Conservation (phyloP, 2,888 invertebrate genomes). For the Catocala nupta region DNA sequence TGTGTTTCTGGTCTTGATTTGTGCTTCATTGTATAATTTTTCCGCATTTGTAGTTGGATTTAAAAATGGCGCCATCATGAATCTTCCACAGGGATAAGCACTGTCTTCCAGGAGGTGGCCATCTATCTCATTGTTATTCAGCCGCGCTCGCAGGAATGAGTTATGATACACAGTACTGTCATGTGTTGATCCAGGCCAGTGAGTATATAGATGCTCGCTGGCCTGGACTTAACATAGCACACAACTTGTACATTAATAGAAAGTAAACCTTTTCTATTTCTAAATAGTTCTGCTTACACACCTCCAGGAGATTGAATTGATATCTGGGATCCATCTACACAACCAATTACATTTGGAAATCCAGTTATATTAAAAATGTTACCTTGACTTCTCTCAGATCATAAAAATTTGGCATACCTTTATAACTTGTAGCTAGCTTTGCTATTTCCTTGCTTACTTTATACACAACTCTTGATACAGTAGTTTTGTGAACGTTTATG, state of each 20-base stretch:
- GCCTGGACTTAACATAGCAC: conserved; percentile 32
- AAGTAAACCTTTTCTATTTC: conserved; percentile 24
- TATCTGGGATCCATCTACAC: conserved; percentile 26
- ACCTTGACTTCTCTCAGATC: conserved; percentile 16
- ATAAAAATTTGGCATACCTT: conserved; percentile 6
- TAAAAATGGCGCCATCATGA: conserved; percentile 24
- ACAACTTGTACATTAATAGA: conserved; percentile 39
- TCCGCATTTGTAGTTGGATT: conserved; percentile 24
- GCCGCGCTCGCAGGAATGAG: conserved; percentile 11
- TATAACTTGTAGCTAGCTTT: conserved; percentile 9
- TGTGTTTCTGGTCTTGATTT: conserved; percentile 31
- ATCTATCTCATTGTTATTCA: conserved; percentile 22
- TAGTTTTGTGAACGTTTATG: conserved; percentile 25
- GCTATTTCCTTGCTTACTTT: conserved; percentile 25
- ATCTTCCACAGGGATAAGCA: conserved; percentile 19
- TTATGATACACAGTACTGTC: conserved; percentile 21
- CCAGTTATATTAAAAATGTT: conserved; percentile 20
- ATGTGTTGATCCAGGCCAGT: conserved; percentile 25
- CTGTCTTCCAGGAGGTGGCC: conserved; percentile 23
- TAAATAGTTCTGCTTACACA: conserved; percentile 16
- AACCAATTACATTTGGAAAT: conserved; percentile 36
- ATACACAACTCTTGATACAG: conserved; percentile 27
- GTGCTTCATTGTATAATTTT: conserved; percentile 32
- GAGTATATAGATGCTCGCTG: conserved; percentile 31
- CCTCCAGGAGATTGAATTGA: neutral